Evolutionary conservation across 1,140 invertebrate species (phyloP).

Genomic region (Telenomus remus): DNA sequence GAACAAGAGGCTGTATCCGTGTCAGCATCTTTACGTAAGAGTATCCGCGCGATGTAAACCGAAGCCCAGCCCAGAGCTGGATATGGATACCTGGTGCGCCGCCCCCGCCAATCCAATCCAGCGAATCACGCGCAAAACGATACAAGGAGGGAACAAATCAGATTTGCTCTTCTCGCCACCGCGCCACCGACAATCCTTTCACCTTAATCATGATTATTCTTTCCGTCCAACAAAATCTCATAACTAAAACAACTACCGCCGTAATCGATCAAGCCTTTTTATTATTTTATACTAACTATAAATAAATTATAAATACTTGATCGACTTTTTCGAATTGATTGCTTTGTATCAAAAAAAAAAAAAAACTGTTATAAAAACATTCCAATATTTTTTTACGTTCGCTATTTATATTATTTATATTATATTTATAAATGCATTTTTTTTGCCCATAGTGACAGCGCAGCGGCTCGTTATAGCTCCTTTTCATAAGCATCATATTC

Average conservation of each 20-base stretch:
- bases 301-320: too few relatives aligned
- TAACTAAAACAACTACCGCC: not conserved
- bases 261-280: not conserved
- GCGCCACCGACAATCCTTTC: constrained; percentile 40
- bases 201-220: constrained; percentile 24
- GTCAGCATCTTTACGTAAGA: constrained; percentile 54
- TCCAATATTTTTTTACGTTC: too few relatives aligned
- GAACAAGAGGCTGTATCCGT: constrained; percentile 44
- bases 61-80: constrained; percentile 68
- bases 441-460: constrained; percentile 37
- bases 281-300: too few relatives aligned
- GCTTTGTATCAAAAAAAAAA: too few relatives aligned
- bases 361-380: too few relatives aligned
- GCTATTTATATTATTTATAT: too few relatives aligned
- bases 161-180: constrained; percentile 41
- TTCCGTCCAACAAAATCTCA: constrained; percentile 19
- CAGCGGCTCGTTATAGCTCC: constrained; percentile 50
- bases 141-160: constrained; percentile 71
- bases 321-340: too few relatives aligned
- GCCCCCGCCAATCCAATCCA: constrained; percentile 72
- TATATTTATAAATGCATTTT: not conserved
- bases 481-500: constrained; percentile 55
- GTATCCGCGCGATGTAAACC: constrained; percentile 39
- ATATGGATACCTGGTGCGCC: constrained; percentile 70
- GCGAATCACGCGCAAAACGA: constrained; percentile 68